Evolutionary conservation across 2,888 invertebrate genomes (phyloP), one percentile per base, ranked within the genome.

Genomic region (Macrophya annulata): DNA sequence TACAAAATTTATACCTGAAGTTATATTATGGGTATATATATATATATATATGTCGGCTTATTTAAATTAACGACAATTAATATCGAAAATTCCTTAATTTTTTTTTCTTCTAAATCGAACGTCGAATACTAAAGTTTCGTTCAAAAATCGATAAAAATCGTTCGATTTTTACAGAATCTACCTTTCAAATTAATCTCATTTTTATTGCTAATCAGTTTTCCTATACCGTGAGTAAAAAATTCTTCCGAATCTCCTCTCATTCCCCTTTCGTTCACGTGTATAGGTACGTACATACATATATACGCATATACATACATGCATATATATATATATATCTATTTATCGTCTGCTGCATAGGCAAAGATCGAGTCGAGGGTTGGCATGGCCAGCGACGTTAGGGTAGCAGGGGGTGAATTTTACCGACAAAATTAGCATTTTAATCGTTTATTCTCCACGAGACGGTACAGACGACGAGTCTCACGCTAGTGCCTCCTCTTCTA

Each of bases 381-480:
- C 77, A 12, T 21, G 77, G 31, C 77, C 31, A n/a, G 31, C 31
- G 55, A 77, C 55, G 51, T 31, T 77, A 77, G 5, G 25, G 51
- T 15, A 25, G 37, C 87, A 85, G 84, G 86, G 85, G 81, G 84
- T 51, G 82, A 85, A 62, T 84, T 74, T 43, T 31, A 31, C 82
- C 68, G 77, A 15, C 72, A 82, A 79, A 88, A 90, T 91, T 90
- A 88, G 89, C 90, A 90, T 91, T 90, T 91, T 90, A 90, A 91
- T 91, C 90, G 90, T 86, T 89, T 87, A 86, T 88, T 88, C 89
- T 68, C 82, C 77, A 86, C 86, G 87, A 77, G 86, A 85, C n/a
- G n/a, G n/a, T n/a, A n/a, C n/a, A n/a, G n/a, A n/a, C 84, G 86
- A 85, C 84, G 86, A 87, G 87, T 79, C 76, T 10, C 83, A 68